Base-by-base conservation (phyloP, 1,140 invertebrate genomes). In the Drepana arcuata region DNA sequence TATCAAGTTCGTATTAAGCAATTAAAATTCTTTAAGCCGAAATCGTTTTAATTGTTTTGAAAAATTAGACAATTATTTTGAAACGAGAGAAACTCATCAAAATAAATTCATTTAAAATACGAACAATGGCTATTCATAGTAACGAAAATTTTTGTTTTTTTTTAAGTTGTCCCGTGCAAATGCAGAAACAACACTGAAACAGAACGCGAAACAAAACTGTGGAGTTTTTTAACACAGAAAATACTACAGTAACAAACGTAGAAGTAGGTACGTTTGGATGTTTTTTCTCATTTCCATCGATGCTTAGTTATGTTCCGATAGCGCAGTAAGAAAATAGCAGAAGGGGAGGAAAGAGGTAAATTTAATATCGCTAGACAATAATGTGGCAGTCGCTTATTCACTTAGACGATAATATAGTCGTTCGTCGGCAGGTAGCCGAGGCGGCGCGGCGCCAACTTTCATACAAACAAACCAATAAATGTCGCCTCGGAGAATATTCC, bases 391-490 rank as follows among this genome's bases (percentile, higher is more conserved):
- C 33, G 43, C 24, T 46, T 41, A 40, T 47, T 51, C 47, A 44
- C 48, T 43, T 53, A 42, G 13, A 48, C 53, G 47, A 44, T 50
- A 46, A 55, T 44, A 16, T 31, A 6, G 16, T 25, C 14, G 26
- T n/a, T 18, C 2, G 24, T 34, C 36, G 30, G 35, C 62, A 69
- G 62, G 68, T 65, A 59, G 40, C 39, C 48, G 34, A 44, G 16
- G 14, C 25, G 59, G 56, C 63, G 58, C 55, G 62, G 61, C 63
- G 63, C 57, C 63, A 61, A 49, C 31, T 63, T 58, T 47, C 47
- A 49, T 50, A 47, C 48, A 72, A 72, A 72, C 66, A 72, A 62
- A 65, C 58, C 66, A 63, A 72, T 72, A 70, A 71, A 67, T 39
- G 59, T 64, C 57, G 52, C 59, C 52, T 49, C 36, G 30, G 55